Conservation (phyloP, 2,797 vertebrate species). For the Macropus fuliginosus region DNA sequence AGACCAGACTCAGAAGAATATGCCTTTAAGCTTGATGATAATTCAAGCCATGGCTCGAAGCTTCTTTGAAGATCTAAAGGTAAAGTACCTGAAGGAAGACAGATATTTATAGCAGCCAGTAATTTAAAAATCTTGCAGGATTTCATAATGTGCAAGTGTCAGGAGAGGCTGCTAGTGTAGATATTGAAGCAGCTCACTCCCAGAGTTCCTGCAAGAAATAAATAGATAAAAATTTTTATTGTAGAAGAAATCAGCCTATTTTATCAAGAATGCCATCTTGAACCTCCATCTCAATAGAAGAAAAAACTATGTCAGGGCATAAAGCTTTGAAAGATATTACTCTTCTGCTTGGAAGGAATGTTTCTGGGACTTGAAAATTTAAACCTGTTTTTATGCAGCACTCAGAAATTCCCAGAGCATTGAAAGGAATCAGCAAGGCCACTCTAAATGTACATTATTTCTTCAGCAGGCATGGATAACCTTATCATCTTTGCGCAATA, state of each 20-base stretch:
- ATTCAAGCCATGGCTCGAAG: not conserved
- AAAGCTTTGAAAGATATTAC: not conserved
- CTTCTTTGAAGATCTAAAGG: not conserved
- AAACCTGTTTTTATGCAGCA: not conserved
- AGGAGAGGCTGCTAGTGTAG: not conserved
- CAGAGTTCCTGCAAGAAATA: not conserved
- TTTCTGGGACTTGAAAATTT: not conserved
- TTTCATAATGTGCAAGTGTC: not conserved
- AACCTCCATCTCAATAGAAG: not conserved
- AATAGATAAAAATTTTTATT: not conserved
- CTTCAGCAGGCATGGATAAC: not conserved
- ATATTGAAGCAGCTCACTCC: not conserved
- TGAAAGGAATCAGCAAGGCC: not conserved
- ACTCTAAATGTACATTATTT: not conserved
- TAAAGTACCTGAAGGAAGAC: not conserved
- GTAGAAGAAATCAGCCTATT: not conserved
- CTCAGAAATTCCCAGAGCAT: not conserved
- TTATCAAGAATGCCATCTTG: not conserved
- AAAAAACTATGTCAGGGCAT: not conserved
- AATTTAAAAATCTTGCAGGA: not conserved
- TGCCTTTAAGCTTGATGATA: not conserved
- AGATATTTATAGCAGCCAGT: not conserved
- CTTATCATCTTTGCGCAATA: not conserved
- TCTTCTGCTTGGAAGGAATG: not conserved
- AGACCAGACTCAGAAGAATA: not conserved